Conservation (phyloP, 2,113 vertebrate species). For the Coptodon rendalli region DNA sequence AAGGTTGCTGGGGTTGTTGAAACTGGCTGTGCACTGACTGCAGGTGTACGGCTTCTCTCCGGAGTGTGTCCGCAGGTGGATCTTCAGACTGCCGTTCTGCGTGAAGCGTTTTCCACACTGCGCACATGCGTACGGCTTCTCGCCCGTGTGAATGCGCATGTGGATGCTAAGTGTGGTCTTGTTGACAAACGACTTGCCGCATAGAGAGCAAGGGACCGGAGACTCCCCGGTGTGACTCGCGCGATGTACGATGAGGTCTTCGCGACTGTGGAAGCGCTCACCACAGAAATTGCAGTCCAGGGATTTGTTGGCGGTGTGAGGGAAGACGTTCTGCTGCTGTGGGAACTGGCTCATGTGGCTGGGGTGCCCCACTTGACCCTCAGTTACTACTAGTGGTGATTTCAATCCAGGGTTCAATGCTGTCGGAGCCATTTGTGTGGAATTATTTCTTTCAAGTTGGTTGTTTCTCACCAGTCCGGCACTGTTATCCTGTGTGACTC, state of each 20-base stretch:
- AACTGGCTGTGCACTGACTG: constrained; percentile 72
- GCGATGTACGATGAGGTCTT: constrained; percentile 53
- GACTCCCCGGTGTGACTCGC: constrained; percentile 52
- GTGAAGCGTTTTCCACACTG: constrained; percentile 81
- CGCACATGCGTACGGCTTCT: constrained; percentile 76
- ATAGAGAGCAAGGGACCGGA: constrained; percentile 60
- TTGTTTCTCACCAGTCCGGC: background rate
- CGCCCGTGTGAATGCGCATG: constrained; percentile 79
- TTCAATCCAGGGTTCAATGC: background rate
- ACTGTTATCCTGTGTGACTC: constrained; percentile 5
- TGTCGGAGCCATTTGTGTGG: constrained; percentile 5
- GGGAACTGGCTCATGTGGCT: constrained; percentile 33
- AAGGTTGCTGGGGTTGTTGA: constrained; percentile 75
- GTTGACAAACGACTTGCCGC: constrained; percentile 76
- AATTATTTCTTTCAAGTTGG: constrained; percentile 19
- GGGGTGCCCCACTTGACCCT: constrained; percentile 1
- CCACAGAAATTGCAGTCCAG: constrained; percentile 57
- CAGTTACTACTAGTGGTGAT: background rate
- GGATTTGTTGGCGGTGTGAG: constrained; percentile 10
- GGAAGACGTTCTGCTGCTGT: constrained; percentile 20
- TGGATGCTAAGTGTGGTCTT: constrained; percentile 77
- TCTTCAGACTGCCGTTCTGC: constrained; percentile 78
- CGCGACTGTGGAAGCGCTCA: constrained; percentile 37
- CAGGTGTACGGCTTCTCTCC: constrained; percentile 79
- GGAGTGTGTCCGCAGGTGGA: constrained; percentile 78